Percentiles rank a stretch among this genome's conserved stretches.
Evolutionary conservation across 2,888 invertebrate genomes (phyloP).

Genomic region (Chloroclysta siterata): DNA sequence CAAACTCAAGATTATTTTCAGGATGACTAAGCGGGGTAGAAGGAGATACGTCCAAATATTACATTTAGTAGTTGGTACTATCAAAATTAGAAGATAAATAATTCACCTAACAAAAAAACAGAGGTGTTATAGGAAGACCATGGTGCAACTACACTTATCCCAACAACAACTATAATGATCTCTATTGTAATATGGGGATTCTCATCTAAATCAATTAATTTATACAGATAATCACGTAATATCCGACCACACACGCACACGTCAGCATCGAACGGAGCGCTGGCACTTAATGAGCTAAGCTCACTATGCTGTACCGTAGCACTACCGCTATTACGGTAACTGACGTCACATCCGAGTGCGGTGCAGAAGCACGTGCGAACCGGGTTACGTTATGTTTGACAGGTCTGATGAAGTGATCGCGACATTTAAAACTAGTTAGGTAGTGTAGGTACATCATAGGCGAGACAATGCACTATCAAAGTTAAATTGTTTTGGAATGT

Average conservation of each 20-base stretch:
- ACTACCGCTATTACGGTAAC: conserved; percentile 53
- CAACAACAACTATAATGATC: not conserved
- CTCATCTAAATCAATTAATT: not conserved
- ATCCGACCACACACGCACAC: conserved; percentile 31
- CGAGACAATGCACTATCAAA: not conserved
- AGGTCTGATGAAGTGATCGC: conserved; percentile 32
- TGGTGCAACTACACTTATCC: not conserved
- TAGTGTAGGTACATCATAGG: not conserved
- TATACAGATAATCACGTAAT: too few relatives aligned
- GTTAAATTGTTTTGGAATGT: too few relatives aligned
- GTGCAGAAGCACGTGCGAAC: conserved; percentile 48
- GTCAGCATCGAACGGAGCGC: conserved; percentile 48
- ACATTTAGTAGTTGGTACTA: too few relatives aligned
- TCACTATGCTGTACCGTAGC: conserved; percentile 16
- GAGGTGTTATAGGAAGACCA: too few relatives aligned
- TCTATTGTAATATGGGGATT: not conserved
- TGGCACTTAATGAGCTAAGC: conserved; percentile 51
- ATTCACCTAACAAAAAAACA: too few relatives aligned
- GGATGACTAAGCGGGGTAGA: too few relatives aligned
- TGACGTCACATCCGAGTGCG: conserved; percentile 63
- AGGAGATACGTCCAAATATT: too few relatives aligned
- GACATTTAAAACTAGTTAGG: conserved; percentile 45
- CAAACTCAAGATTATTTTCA: too few relatives aligned
- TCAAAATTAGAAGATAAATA: too few relatives aligned
- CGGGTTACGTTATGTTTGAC: conserved; percentile 39